A percentile compares a stretch with the other conserved stretches of the same genome.
These are phyloP conservation scores for Argya squamiceps DNA, from an alignment of 2,797 vertebrate species.

Conservation along the genomic window DNA sequence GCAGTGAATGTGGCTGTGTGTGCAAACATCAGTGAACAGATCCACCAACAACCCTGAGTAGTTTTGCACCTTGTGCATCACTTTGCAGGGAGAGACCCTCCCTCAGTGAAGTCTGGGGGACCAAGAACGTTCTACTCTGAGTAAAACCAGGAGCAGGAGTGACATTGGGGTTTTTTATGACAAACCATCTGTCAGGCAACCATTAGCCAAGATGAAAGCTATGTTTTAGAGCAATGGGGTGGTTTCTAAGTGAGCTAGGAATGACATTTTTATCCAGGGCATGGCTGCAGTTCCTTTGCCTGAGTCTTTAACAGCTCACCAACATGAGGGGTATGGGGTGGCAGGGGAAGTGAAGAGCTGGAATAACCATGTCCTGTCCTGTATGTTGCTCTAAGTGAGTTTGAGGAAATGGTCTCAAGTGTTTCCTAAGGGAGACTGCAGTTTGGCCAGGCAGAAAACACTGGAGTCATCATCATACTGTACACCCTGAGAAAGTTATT, in stretches of 20 bases:
- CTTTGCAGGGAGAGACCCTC: background rate
- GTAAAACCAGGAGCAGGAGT: background rate
- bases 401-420: background rate
- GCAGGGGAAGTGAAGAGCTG: background rate
- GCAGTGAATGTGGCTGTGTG: background rate
- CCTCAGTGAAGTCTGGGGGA: background rate
- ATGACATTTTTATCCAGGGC: background rate
- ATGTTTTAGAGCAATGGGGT: background rate
- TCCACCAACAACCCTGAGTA: background rate
- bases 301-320: fast-evolving
- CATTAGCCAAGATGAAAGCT: background rate
- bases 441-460: background rate
- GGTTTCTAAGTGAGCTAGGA: background rate
- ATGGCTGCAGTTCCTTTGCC: background rate
- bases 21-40: background rate
- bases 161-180: background rate
- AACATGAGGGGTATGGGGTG: fast-evolving
- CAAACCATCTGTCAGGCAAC: background rate
- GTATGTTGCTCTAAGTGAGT: fast-evolving
- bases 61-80: background rate
- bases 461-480: background rate
- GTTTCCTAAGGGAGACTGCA: background rate
- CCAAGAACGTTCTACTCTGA: fast-evolving
- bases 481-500: background rate
- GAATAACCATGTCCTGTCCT: background rate